Evolutionary conservation across 2,113 vertebrate genomes (phyloP), one percentile per base, ranked within the genome.

Genomic region (Xiphias gladius): DNA sequence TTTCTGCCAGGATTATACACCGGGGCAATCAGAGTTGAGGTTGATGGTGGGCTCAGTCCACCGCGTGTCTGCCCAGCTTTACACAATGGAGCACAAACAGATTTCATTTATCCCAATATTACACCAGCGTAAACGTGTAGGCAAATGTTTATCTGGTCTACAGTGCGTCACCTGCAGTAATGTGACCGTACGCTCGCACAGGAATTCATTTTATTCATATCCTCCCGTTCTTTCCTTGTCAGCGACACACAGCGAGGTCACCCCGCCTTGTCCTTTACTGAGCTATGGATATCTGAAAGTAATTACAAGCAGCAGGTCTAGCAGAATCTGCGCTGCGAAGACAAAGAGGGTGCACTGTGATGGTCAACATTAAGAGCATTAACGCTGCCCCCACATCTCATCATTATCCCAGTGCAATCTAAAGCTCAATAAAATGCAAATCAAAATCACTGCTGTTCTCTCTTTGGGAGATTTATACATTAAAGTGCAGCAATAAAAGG

Each of bases 381-480:
- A 89, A 83, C 71, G 24, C 83, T 88, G 84, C 68, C 67, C 81
- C 83, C 72, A 79, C 84, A 76, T 85, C 82, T 86, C 87, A 87
- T 86, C 84, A 88, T 91, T 88, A 86, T 86, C 88, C 74, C 32
- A 5, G 52, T 2, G 19, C 79, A 82, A 84, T 89, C 79, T 77
- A 48, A 84, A 88, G 75, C 84, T 84, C 85, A 85, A 92, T 91
- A 87, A 92, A 91, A 91, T 91, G 93, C 87, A 82, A 90, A 90
- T 88, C 78, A 83, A 85, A 91, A 73, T 87, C 79, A 73, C 74
- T n/a, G 57, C 73, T 24, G 63, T 24, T 80, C 76, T 28, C 79
- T 87, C 86, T 80, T 85, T 8, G 13, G 80, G 82, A 89, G 88
- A 90, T 90, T 91, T 89, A 82, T 91, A 92, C 87, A 79, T 90